These are phyloP conservation scores for Misgurnus anguillicaudatus DNA, from an alignment of 2,113 vertebrate genomes.

Conservation along the genomic window DNA sequence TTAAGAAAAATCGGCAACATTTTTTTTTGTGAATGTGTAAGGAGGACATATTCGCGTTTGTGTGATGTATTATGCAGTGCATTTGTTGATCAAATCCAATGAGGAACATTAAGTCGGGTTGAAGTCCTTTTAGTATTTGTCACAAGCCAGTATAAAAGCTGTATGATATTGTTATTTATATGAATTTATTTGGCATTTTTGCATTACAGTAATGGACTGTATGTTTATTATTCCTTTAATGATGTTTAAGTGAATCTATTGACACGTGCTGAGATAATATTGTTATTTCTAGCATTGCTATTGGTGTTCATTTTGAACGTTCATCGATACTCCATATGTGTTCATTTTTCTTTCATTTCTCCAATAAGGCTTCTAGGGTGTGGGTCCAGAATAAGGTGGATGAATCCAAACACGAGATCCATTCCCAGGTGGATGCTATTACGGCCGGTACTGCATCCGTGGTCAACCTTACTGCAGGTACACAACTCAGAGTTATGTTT, in stretches of 20 bases:
- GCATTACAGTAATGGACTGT: neutral
- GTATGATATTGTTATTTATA: slow-evolving; percentile 1
- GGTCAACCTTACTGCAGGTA: slow-evolving; percentile 98
- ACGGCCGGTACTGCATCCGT: slow-evolving; percentile 98
- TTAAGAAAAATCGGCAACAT: no score
- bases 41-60: neutral
- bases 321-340: neutral
- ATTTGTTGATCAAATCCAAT: slow-evolving; percentile 10
- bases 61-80: neutral
- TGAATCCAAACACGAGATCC: slow-evolving; percentile 99
- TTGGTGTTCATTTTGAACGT: neutral
- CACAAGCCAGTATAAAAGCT: neutral
- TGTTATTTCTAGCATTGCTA: neutral
- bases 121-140: neutral
- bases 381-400: slow-evolving; percentile 99
- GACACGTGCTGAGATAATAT: slow-evolving; percentile 48
- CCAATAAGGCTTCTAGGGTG: slow-evolving; percentile 88
- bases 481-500: slow-evolving; percentile 47
- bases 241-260: slow-evolving; percentile 45
- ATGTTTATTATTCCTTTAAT: slow-evolving; percentile 9
- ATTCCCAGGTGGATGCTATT: slow-evolving; percentile 98
- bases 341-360: slow-evolving; percentile 49
- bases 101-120: neutral
- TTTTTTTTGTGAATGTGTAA: neutral
- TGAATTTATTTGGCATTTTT: neutral